phyloP scores from a whole-genome alignment of 2,113 vertebrate species.

The Grus americana region DNA sequence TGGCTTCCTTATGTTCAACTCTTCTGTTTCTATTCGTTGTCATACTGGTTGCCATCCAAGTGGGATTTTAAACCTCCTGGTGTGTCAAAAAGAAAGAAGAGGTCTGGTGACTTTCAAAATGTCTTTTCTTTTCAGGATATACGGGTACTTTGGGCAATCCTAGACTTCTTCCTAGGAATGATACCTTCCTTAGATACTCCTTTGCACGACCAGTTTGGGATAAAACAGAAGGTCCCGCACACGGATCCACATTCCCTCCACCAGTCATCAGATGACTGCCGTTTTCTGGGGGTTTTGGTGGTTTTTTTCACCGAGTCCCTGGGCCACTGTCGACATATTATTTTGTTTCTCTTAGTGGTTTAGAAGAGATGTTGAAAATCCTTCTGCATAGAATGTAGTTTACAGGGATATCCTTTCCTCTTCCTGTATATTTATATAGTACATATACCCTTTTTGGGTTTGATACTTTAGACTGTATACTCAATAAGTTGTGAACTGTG shows the following conservation, averaged over 20 bases:
- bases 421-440: neutral
- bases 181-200: neutral
- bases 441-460: accelerated
- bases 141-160: neutral
- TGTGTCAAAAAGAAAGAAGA: neutral
- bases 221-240: neutral
- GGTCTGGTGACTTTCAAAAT: neutral
- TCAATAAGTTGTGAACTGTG: neutral
- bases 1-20: neutral
- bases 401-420: neutral
- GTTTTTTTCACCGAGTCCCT: neutral
- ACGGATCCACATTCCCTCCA: neutral
- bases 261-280: neutral
- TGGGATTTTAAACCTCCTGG: neutral
- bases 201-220: neutral
- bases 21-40: neutral
- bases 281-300: accelerated
- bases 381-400: neutral
- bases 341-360: neutral
- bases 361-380: neutral
- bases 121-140: neutral
- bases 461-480: neutral
- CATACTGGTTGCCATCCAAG: neutral
- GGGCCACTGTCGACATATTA: accelerated
- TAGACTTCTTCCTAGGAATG: neutral